Evolutionary conservation across 2,797 vertebrate species (phyloP).

Genomic region (Cygnus olor): DNA sequence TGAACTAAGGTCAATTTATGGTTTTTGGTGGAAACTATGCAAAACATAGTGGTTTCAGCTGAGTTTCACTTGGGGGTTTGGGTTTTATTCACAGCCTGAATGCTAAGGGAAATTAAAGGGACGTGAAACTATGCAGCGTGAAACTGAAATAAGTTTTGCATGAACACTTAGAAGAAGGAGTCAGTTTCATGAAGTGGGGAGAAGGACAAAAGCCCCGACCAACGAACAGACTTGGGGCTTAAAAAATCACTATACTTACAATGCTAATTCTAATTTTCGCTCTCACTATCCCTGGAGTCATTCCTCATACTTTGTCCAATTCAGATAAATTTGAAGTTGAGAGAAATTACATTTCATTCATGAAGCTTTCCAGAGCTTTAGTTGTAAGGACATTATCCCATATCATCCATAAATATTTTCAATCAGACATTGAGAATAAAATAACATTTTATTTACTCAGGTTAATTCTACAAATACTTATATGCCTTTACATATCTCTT

Average conservation of each 20-base stretch:
- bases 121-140: neutral
- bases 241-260: neutral
- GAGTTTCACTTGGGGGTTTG: constrained; percentile 21
- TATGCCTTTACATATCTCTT: constrained; percentile 29
- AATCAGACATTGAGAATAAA: constrained; percentile 55
- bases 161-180: neutral
- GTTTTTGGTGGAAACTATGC: constrained; percentile 55
- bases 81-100: constrained; percentile 18
- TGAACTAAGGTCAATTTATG: neutral
- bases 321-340: neutral
- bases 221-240: neutral
- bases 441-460: constrained; percentile 63
- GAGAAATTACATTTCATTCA: constrained; percentile 32
- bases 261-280: neutral
- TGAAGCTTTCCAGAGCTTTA: neutral
- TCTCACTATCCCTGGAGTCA: neutral
- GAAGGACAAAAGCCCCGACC: neutral
- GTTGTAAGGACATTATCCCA: neutral
- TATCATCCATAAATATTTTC: constrained; percentile 39
- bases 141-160: constrained; percentile 37
- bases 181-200: neutral
- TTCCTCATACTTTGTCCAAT: neutral
- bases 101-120: neutral
- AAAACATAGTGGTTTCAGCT: constrained; percentile 44
- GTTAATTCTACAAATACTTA: constrained; percentile 47